phyloP scores from a whole-genome alignment of 2,113 vertebrate species.

The Odocoileus hemionus region DNA sequence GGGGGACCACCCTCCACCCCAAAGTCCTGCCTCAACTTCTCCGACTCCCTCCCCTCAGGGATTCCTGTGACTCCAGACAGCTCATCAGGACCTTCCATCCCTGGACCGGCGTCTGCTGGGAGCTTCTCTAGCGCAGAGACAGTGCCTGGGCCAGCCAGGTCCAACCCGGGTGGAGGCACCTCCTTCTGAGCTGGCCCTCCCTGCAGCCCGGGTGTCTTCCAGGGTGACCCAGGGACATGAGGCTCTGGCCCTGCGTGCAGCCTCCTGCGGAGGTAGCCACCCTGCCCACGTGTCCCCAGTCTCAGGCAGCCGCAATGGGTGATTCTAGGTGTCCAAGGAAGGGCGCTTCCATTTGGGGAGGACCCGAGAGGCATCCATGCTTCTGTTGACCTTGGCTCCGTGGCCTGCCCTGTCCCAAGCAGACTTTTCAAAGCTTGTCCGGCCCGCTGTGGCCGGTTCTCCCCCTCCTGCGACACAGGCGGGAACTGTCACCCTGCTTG shows the following conservation, averaged over 20 bases:
- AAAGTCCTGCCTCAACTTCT: neutral
- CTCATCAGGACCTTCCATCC: neutral
- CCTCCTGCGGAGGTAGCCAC: neutral
- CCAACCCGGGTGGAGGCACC: neutral
- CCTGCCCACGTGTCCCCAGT: neutral
- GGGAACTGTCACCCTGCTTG: too few relatives aligned
- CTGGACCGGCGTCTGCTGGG: neutral
- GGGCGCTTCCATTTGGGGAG: neutral
- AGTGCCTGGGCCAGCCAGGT: neutral
- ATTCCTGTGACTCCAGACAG: neutral
- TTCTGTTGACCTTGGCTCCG: neutral
- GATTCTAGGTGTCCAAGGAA: too few relatives aligned
- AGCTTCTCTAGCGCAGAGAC: neutral
- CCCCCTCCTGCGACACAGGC: rapidly evolving
- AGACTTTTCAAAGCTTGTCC: neutral
- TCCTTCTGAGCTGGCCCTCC: neutral
- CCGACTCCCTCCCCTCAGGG: neutral
- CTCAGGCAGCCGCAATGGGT: neutral
- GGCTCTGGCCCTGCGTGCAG: neutral
- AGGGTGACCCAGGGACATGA: neutral
- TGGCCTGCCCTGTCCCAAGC: neutral
- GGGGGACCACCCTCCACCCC: neutral
- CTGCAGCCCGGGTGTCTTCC: neutral
- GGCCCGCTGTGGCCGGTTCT: neutral
- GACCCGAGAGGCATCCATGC: rapidly evolving